Evolutionary conservation across 2,113 vertebrate species (phyloP).

Genomic region (Galbula dea): DNA sequence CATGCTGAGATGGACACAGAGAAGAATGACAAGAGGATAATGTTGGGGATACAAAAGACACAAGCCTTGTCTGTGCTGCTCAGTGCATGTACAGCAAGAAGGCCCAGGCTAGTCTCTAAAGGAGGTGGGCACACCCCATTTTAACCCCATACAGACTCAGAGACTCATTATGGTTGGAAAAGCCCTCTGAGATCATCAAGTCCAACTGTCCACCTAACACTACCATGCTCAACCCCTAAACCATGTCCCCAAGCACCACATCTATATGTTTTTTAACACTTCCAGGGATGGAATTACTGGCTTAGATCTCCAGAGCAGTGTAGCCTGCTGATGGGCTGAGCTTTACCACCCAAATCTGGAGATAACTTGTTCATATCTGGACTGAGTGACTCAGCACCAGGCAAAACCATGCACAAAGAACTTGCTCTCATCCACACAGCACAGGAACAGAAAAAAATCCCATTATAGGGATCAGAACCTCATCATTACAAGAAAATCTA

Average conservation of each 20-base stretch:
- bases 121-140: background rate
- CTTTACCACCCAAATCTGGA: background rate
- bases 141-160: background rate
- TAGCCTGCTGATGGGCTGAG: background rate
- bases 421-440: background rate
- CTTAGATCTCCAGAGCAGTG: background rate
- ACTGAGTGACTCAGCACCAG: background rate
- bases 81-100: background rate
- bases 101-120: background rate
- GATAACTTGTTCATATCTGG: background rate
- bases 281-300: too few relatives aligned
- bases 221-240: too few relatives aligned
- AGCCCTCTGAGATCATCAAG: too few relatives aligned
- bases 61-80: background rate
- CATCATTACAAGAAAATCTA: background rate
- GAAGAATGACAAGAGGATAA: accelerated
- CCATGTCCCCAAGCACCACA: too few relatives aligned
- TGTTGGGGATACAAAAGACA: background rate
- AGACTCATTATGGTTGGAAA: too few relatives aligned
- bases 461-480: background rate
- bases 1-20: background rate
- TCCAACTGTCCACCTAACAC: too few relatives aligned
- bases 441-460: background rate
- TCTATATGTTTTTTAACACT: too few relatives aligned
- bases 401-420: background rate